Base-by-base conservation (phyloP, 1,140 invertebrate species). In the Drosophila sproati region DNA sequence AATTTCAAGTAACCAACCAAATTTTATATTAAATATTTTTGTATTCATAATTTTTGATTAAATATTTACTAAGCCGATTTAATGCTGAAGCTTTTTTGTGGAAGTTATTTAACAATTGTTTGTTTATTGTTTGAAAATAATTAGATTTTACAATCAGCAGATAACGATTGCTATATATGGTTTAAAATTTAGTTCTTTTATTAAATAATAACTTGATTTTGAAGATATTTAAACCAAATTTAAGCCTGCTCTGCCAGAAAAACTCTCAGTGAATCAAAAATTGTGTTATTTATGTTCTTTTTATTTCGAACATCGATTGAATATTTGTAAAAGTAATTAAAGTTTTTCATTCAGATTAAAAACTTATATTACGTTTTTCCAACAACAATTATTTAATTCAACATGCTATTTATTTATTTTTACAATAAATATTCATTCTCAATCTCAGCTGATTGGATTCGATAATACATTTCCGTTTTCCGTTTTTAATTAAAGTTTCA, bases 401-500 rank as follows among this genome's bases (percentile, higher is more conserved):
- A 43, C 10, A 43, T 43, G 3, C 2, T 43, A 6, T 43, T n/a
- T 43, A 43, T 43, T 43, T 43, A 43, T 39, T 8, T 7, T 8
- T 7, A 39, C 3, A 39, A 39, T 8, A 39, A 7, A 57, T 10
- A 20, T 50, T 50, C 39, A 8, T 5, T 52, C 56, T 52, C 39
- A 32, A 60, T 63, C 62, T 68, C 67, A 66, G 67, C 59, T 71
- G 80, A 77, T 78, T 82, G 68, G 73, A 83, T 88, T 87, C 78
- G 83, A 87, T 88, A 89, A 89, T 83, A 64, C 73, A 80, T 89
- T 88, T 89, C 77, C 77, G 76, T 70, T 89, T 88, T 89, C 77
- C 77, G 76, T 70, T 88, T 88, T 88, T 88, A 88, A 88, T 88
- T 88, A 88, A 88, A 88, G 80, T 88, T 88, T 83, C 78, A 89